Percentiles rank a stretch among this genome's conserved stretches.
Evolutionary conservation across 2,113 vertebrate genomes (phyloP).

Genomic region (Ctenomys sociabilis): DNA sequence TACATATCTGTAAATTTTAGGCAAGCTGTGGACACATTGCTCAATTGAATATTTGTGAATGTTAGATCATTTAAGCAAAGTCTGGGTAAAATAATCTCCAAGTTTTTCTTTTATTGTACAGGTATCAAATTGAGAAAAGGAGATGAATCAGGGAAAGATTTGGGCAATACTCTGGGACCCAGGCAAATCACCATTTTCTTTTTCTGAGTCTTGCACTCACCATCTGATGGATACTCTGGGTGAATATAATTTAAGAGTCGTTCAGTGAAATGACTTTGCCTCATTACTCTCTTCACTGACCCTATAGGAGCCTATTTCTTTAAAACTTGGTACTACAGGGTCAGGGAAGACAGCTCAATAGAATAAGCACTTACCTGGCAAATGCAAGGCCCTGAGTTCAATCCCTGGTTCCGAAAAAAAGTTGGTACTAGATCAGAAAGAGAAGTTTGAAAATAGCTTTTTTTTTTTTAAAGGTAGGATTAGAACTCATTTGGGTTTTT

Average conservation of each 20-base stretch:
- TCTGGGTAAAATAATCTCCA: neutral
- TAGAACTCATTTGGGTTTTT: neutral
- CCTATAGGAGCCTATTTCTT: neutral
- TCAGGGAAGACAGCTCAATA: no score
- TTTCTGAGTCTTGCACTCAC: neutral
- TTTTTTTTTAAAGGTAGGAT: neutral
- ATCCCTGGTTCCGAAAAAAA: no score
- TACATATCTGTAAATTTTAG: neutral
- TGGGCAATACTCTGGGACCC: neutral
- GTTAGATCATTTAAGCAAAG: neutral
- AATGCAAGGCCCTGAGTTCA: no score
- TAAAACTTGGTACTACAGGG: neutral
- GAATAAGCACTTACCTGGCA: no score
- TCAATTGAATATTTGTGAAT: neutral
- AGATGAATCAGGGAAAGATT: neutral
- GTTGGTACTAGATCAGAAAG: neutral
- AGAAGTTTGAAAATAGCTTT: conserved; percentile 38
- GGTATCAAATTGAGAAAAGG: neutral
- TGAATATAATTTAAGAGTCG: conserved; percentile 19
- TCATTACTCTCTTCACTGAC: neutral
- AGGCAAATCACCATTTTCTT: neutral
- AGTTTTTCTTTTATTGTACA: neutral
- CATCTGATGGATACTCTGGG: neutral
- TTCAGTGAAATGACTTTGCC: neutral
- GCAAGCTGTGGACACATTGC: neutral